Percentiles rank a stretch among this genome's conserved stretches.
These are phyloP conservation scores for Bombus fervidus DNA, from an alignment of 1,140 invertebrate genomes.

Conservation along the genomic window DNA sequence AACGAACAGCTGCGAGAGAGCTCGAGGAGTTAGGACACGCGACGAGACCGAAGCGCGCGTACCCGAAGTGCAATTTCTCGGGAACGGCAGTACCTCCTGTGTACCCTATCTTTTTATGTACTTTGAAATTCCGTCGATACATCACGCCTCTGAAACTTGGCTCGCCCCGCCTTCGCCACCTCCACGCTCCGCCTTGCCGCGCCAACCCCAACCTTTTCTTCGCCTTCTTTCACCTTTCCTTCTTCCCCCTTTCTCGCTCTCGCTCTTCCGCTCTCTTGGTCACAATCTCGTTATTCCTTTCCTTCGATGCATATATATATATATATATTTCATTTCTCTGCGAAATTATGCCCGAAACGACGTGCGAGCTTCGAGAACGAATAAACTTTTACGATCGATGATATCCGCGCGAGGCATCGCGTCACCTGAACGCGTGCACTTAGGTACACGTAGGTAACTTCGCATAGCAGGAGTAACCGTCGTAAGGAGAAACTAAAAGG, in stretches of 20 bases:
- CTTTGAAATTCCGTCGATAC: constrained; percentile 80
- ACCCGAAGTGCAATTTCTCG: constrained; percentile 24
- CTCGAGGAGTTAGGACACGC: too few species aligned
- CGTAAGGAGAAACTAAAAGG: too few species aligned
- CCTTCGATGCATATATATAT: neutral
- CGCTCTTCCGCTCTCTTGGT: neutral
- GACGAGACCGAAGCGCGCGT: neutral
- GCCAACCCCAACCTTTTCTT: constrained; percentile 63
- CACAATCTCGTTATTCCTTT: neutral
- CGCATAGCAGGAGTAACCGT: neutral
- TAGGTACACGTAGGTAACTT: neutral
- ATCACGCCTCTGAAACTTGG: constrained; percentile 78
- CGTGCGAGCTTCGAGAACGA: too few species aligned
- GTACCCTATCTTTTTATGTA: constrained; percentile 73
- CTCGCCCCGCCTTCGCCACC: constrained; percentile 76
- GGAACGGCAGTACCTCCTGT: constrained; percentile 16
- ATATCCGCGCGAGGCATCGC: too few species aligned
- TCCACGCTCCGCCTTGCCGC: constrained; percentile 77
- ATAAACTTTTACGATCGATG: too few species aligned
- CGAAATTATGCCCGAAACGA: too few species aligned
- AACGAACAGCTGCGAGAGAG: neutral
- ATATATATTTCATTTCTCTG: too few species aligned
- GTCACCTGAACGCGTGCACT: too few species aligned
- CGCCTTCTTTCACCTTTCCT: constrained; percentile 54
- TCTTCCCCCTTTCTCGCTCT: neutral